Base-by-base conservation (phyloP, 64 coral and sea anemone species). In the Catalaphyllia jardinei region DNA sequence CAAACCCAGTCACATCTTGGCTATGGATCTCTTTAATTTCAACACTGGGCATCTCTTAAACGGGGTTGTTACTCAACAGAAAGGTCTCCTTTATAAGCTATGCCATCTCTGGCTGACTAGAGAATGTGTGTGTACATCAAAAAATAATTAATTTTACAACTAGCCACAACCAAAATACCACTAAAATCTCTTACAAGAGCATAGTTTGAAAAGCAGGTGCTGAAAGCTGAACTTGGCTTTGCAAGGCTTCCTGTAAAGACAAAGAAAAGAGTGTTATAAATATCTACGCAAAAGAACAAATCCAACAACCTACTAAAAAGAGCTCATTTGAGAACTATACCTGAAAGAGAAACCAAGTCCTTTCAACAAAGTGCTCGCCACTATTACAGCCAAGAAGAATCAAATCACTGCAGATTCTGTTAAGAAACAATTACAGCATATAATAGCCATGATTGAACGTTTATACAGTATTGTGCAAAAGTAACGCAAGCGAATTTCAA, bases 381-480 rank as follows among this genome's bases (percentile, higher is more conserved):
- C 77, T 76, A 0, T 82, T 91, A 28, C 59, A 77, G 5, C 90
- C 76, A 50, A 92, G 67, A 13, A 92, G 90, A 42, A 92, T 79
- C 27, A 92, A 76, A 67, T 86, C 73, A 87, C 61, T 92, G 25
- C 90, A 92, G 30, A 92, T 92, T 42, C 90, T 92, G 46, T 31
- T 22, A 24, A 75, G 30, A 71, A 74, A 71, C 22, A n/a, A 10
- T 46, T 8, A 46, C 42, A 46, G 42, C 0, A 5, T 5, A 46
- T 46, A 3, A 46, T 8, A 46, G 42, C 42, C 42, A 46, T 46
- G 5, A 46, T 46, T 4, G 6, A 46, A 46, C 7, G 42, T 46
- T 46, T 46, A n/a, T n/a, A n/a, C n/a, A n/a, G n/a, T n/a, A n/a
- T n/a, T n/a, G n/a, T n/a, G n/a, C n/a, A n/a, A n/a, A n/a, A n/a